Evolutionary conservation across 2,113 vertebrate genomes (phyloP).

Genomic region (Montifringilla adamsi): DNA sequence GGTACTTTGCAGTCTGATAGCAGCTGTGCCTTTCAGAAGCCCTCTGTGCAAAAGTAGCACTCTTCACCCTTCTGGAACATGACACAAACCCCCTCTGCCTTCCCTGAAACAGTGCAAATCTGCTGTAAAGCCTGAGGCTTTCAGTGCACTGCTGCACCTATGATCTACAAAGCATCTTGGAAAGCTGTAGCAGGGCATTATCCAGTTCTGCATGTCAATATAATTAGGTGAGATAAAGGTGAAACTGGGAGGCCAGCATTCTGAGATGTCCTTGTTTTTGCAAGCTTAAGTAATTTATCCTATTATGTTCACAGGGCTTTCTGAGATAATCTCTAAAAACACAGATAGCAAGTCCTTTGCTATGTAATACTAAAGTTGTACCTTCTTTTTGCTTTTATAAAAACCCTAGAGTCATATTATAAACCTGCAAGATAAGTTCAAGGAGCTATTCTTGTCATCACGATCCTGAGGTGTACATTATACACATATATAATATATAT

Average conservation of each 20-base stretch:
- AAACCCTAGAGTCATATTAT: slow-evolving; percentile 50
- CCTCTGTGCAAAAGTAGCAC: neutral
- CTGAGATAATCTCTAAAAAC: slow-evolving; percentile 65
- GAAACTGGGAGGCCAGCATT: slow-evolving; percentile 24
- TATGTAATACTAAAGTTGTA: slow-evolving; percentile 32
- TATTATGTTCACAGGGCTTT: slow-evolving; percentile 58
- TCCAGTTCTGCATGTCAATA: neutral
- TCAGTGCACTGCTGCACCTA: neutral
- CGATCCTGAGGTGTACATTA: slow-evolving; percentile 18
- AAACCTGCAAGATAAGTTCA: slow-evolving; percentile 52
- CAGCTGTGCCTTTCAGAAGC: neutral
- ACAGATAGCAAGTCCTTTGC: slow-evolving; percentile 31
- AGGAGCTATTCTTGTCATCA: slow-evolving; percentile 55
- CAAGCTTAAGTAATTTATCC: slow-evolving; percentile 62
- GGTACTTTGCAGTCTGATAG: neutral
- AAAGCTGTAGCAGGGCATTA: neutral
- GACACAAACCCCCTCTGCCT: neutral
- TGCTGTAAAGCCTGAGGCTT: neutral
- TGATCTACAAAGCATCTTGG: neutral
- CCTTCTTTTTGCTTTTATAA: slow-evolving; percentile 31
- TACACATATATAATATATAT: too few relatives aligned
- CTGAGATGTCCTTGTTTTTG: slow-evolving; percentile 51
- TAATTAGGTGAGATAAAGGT: slow-evolving; percentile 49
- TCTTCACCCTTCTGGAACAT: neutral
- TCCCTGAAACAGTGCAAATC: neutral